These are phyloP conservation scores for Scophthalmus maximus DNA, from an alignment of 2,113 vertebrate genomes.

Conservation along the genomic window DNA sequence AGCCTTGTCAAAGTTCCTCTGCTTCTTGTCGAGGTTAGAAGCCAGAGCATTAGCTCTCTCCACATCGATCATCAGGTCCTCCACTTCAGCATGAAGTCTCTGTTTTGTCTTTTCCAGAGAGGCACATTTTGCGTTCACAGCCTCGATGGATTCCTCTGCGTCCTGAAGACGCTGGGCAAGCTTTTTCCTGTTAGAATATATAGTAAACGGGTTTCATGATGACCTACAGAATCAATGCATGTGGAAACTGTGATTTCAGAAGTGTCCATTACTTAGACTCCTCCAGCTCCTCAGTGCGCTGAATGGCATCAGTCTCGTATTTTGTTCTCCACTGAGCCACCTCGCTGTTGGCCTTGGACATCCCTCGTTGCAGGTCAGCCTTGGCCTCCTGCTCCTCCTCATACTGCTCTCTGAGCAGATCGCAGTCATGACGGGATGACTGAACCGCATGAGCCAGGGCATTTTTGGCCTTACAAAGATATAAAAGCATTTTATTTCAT, in stretches of 20 bases:
- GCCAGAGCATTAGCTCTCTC: constrained; percentile 79
- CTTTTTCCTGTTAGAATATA: constrained; percentile 83
- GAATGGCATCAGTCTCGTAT: constrained; percentile 77
- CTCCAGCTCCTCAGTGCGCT: constrained; percentile 77
- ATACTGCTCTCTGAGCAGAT: constrained; percentile 82
- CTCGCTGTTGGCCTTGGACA: constrained; percentile 77
- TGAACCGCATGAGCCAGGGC: constrained; percentile 79
- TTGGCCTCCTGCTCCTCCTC: constrained; percentile 77
- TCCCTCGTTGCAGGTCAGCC: constrained; percentile 65
- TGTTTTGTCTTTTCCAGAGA: constrained; percentile 91
- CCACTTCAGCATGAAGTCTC: constrained; percentile 76
- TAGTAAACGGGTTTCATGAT: constrained; percentile 15
- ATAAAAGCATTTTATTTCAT: too few species aligned
- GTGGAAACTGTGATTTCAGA: constrained; percentile 1
- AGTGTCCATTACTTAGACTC: constrained; percentile 65
- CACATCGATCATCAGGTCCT: constrained; percentile 80
- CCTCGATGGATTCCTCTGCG: constrained; percentile 77
- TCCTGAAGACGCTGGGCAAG: constrained; percentile 88
- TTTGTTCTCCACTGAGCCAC: constrained; percentile 76
- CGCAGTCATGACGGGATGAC: constrained; percentile 80
- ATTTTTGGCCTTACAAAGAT: constrained; percentile 66
- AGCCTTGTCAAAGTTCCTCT: constrained; percentile 87
- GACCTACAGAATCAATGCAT: neutral
- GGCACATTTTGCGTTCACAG: constrained; percentile 86
- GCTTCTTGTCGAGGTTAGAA: constrained; percentile 81